phyloP scores from a whole-genome alignment of 2,797 vertebrate species.

The Pampus argenteus region DNA sequence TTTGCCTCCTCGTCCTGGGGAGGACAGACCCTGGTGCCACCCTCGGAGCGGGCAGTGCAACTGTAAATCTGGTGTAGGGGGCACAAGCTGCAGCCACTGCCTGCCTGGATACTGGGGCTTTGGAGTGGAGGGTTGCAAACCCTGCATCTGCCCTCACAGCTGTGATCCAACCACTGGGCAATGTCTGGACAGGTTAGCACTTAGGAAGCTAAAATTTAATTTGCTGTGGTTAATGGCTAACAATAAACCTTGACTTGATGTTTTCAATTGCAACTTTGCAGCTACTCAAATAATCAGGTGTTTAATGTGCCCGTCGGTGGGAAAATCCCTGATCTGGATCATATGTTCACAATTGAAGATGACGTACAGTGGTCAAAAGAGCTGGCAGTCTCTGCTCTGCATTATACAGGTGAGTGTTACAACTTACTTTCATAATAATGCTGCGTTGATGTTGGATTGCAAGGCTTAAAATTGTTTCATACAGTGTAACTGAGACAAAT shows the following conservation, averaged over 20 bases:
- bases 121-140: conserved; percentile 86
- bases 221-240: not conserved
- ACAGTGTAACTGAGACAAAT: not conserved
- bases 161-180: conserved; percentile 87
- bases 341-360: conserved; percentile 78
- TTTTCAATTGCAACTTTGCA: conserved; percentile 53
- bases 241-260: not conserved
- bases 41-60: conserved; percentile 90
- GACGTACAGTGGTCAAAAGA: conserved; percentile 86
- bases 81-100: conserved; percentile 86
- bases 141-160: conserved; percentile 85
- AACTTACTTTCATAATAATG: not conserved
- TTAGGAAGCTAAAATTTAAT: not conserved
- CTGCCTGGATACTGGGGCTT: conserved; percentile 90
- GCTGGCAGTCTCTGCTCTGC: conserved; percentile 89
- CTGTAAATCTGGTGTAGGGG: conserved; percentile 88
- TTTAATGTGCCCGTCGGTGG: conserved; percentile 89
- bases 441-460: not conserved
- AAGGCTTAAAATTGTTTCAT: not conserved
- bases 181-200: conserved; percentile 84
- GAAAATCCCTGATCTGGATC: conserved; percentile 85
- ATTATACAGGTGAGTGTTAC: conserved; percentile 85
- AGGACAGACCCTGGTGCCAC: conserved; percentile 83
- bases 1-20: conserved; percentile 70
- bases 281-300: conserved; percentile 82